Base-by-base conservation (phyloP, 2,797 vertebrate species). In the Melanotaenia nigrans region DNA sequence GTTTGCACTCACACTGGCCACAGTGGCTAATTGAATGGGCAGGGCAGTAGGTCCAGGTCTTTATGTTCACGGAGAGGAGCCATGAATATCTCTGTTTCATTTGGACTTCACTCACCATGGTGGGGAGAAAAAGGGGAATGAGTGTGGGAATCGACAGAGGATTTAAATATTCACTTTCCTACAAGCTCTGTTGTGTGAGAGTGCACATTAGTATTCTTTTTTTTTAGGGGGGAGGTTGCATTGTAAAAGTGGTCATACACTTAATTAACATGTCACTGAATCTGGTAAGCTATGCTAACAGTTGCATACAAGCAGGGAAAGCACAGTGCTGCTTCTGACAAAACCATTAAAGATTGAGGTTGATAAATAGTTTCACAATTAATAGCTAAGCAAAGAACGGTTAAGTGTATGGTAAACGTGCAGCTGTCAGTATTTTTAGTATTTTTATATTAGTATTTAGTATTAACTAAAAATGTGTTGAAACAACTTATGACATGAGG, bases 81-180 rank as follows among this genome's bases (percentile, higher is more conserved):
- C 82, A 87, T 93, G 92, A 92, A 92, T 92, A 92, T 89, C 80
- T 85, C 68, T 64, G 84, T 91, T 89, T 87, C 85, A 88, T 91
- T 90, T 90, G 82, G 86, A 78, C 76, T 71, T 78, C 65, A 65
- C 82, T 49, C 71, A 24, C 55, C 0, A 68, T 62, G 60, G 72
- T 42, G 13, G 51, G 85, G 85, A 83, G 84, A 87, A 87, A 54
- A 76, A 85, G 81, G 79, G 61, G 77, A 79, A 65, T 0, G 73
- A 87, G 68, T 83, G 90, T 91, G 88, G 87, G 91, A 90, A 90
- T 65, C 0, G 32, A 38, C 45, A 12, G 81, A 4, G 63, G 33
- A 36, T 83, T 5, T 75, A 79, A 89, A 89, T 88, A 84, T 89
- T 84, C 81, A 84, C 73, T 58, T 55, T 13, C 24, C 30, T 47